Evolutionary conservation across 1,140 invertebrate genomes (phyloP).

Genomic region (Fopius arisanus): DNA sequence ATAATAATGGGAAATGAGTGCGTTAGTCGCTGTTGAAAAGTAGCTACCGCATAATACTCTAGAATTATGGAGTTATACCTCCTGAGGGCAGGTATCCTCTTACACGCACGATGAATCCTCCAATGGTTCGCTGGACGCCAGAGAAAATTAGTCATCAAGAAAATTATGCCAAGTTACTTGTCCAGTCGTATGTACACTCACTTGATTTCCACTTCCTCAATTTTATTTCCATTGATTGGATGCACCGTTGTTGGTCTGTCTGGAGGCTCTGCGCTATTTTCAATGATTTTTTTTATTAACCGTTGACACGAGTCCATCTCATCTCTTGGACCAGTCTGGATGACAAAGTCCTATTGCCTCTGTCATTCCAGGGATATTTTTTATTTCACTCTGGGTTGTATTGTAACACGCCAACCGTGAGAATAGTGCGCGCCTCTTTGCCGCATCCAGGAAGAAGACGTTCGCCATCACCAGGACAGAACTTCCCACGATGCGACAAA

Average conservation of each 20-base stretch:
- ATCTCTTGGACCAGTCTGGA: neutral
- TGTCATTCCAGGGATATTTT: neutral
- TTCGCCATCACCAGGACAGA: constrained; percentile 1
- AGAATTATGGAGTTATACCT: constrained; percentile 48
- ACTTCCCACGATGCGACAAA: constrained; percentile 25
- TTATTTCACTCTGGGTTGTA: constrained; percentile 2
- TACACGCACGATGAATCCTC: constrained; percentile 41
- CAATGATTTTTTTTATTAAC: too few species aligned
- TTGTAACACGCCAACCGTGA: neutral
- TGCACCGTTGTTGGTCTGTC: too few species aligned
- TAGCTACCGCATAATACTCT: constrained; percentile 47
- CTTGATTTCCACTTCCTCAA: neutral
- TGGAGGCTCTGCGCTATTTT: too few species aligned
- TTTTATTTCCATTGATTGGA: neutral
- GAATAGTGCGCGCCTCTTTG: neutral
- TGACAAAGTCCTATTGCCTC: neutral
- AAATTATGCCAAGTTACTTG: neutral
- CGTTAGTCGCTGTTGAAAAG: constrained; percentile 23
- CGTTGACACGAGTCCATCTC: neutral
- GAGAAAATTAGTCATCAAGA: constrained; percentile 4
- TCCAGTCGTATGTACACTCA: neutral
- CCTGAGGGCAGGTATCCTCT: constrained; percentile 41
- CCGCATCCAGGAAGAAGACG: constrained; percentile 25
- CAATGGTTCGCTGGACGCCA: constrained; percentile 39
- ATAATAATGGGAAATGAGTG: neutral